phyloP scores from a whole-genome alignment of 2,797 vertebrate species.

The Phylloscopus collybita region DNA sequence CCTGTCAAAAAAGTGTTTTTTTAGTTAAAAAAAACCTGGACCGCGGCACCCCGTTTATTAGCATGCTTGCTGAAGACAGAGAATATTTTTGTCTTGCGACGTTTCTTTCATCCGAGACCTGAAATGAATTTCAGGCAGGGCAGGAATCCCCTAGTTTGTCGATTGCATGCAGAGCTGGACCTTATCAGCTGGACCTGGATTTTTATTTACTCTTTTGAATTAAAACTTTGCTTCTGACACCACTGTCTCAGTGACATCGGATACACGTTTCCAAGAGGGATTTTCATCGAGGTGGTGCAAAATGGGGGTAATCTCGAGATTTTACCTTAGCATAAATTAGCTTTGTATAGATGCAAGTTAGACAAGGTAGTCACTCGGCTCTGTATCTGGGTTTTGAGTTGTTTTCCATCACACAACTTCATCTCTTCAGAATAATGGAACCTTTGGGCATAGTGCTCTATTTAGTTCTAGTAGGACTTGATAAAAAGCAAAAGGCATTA shows the following conservation, averaged over 20 bases:
- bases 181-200: background rate
- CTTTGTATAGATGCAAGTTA: background rate
- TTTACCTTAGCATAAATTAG: rapidly evolving
- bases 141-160: background rate
- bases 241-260: too few species aligned
- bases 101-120: background rate
- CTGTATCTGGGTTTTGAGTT: background rate
- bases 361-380: background rate
- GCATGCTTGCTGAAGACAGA: rapidly evolving
- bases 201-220: slow-evolving; percentile 21
- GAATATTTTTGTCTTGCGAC: rapidly evolving
- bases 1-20: background rate
- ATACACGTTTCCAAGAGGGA: background rate
- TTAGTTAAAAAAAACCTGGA: rapidly evolving
- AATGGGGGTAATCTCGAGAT: background rate
- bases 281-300: background rate
- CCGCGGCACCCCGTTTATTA: rapidly evolving
- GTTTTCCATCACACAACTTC: background rate
- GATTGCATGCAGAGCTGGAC: rapidly evolving
- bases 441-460: background rate
- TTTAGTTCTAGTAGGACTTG: background rate
- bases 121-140: rapidly evolving
- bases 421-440: background rate
- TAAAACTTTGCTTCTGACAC: background rate
- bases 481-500: rapidly evolving